Percentiles rank a stretch among this genome's conserved stretches.
These are phyloP conservation scores for Lasioglossum leucozonium DNA, from an alignment of 2,888 invertebrate genomes.

Conservation along the genomic window DNA sequence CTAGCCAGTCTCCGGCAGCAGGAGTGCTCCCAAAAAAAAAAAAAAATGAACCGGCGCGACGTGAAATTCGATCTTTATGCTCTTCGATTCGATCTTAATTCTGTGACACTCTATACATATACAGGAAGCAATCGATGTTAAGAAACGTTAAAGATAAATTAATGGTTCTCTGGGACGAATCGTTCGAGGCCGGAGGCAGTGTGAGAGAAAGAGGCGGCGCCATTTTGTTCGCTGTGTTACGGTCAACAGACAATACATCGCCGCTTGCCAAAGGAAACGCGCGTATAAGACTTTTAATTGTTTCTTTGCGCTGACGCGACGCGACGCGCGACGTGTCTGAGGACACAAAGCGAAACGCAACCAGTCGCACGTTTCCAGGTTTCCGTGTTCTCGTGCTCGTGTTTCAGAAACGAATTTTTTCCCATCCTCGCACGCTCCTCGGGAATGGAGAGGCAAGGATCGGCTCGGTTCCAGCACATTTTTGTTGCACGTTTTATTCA, in stretches of 20 bases:
- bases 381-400: background rate
- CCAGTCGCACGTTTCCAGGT: background rate
- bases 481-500: background rate
- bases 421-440: background rate
- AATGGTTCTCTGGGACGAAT: slow-evolving; percentile 33
- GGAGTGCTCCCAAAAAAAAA: too few species aligned
- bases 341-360: background rate
- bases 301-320: slow-evolving; percentile 11
- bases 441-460: background rate
- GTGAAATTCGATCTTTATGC: background rate
- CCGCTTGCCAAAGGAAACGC: slow-evolving; percentile 60
- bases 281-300: slow-evolving; percentile 62
- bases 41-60: background rate
- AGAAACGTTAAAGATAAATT: slow-evolving; percentile 3
- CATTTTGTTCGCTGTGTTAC: slow-evolving; percentile 62
- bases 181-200: background rate
- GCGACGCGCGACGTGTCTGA: background rate
- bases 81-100: background rate
- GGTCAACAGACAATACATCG: slow-evolving; percentile 66
- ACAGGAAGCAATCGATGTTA: slow-evolving; percentile 41
- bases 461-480: background rate
- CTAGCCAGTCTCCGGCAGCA: background rate
- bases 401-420: background rate
- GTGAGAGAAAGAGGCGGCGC: slow-evolving; percentile 3
- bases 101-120: slow-evolving; percentile 11